Base-by-base conservation (phyloP, 2,797 vertebrate species). In the Channallabes apus region DNA sequence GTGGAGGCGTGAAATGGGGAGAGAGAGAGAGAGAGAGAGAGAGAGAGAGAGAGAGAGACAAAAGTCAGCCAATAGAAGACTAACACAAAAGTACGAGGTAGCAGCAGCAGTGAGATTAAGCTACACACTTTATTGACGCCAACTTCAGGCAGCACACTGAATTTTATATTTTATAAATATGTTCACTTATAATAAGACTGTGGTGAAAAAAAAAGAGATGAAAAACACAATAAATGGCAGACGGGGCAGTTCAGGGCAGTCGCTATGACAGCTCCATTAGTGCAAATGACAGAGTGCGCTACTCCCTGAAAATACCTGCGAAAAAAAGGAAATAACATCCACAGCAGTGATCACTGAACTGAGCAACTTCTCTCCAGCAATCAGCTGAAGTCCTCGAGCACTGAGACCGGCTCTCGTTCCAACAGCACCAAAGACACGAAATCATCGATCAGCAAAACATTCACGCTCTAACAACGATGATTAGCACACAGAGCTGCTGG, bases 261-360 rank as follows among this genome's bases (percentile, higher is more conserved):
- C 91, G 78, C 84, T 71, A 20, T 94, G 93, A 94, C 93, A 93
- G 93, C 91, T 94, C 58, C 91, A 93, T 94, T 94, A 93, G 92
- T 67, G 88, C 85, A 94, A 94, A 94, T 94, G 90, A 93, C 91
- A 92, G 91, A 89, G 87, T 93, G 88, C 71, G 89, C 90, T 88
- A 86, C 88, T 88, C 86, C 82, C 88, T 83, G 89, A 86, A 89
- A 89, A 88, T 84, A 90, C 89, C 89, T 90, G 86, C 15, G 76
- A 86, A 86, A 41, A 41, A 84, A 87, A 76, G 71, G 69, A 87
- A 86, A 87, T 86, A 85, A 83, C 86, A 86, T 83, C 89, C 85
- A 83, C 79, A 75, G 62, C 72, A 81, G 59, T 71, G 83, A 84
- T 79, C 56, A 71, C 69, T 80, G 62, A 69, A 82, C 83, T 87